phyloP scores from a whole-genome alignment of 1,140 invertebrate species.

The Ostrea edulis region DNA sequence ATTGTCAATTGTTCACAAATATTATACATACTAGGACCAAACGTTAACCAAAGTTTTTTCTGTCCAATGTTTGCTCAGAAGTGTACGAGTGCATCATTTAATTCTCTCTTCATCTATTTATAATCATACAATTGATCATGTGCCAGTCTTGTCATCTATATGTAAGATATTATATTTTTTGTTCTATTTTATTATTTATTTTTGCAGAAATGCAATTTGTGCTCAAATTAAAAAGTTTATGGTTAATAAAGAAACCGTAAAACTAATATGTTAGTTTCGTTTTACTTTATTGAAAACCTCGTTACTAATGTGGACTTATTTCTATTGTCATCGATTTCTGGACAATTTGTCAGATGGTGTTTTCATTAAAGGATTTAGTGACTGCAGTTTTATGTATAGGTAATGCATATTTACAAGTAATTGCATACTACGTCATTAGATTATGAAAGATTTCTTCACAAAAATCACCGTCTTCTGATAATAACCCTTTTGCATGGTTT shows the following conservation, averaged over 20 bases:
- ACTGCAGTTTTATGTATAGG: too few species aligned
- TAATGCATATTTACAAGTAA: too few species aligned
- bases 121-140: neutral
- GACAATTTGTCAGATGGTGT: too few species aligned
- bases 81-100: neutral
- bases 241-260: slow-evolving; percentile 26
- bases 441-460: too few species aligned
- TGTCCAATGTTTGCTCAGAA: neutral
- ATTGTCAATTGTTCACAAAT: slow-evolving; percentile 22
- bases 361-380: too few species aligned
- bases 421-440: too few species aligned
- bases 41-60: neutral
- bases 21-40: slow-evolving; percentile 16
- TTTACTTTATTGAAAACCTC: neutral
- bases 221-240: slow-evolving; percentile 33
- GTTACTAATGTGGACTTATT: too few species aligned
- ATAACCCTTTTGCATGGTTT: too few species aligned
- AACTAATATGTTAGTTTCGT: neutral
- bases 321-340: too few species aligned
- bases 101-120: slow-evolving; percentile 9
- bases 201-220: slow-evolving; percentile 37
- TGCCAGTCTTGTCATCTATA: slow-evolving; percentile 15
- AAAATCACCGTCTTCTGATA: too few species aligned
- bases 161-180: slow-evolving; percentile 35
- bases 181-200: slow-evolving; percentile 39